Percentiles rank a stretch among this genome's conserved stretches.
Conservation (phyloP, 2,113 vertebrate species). For the Polypterus senegalus region DNA sequence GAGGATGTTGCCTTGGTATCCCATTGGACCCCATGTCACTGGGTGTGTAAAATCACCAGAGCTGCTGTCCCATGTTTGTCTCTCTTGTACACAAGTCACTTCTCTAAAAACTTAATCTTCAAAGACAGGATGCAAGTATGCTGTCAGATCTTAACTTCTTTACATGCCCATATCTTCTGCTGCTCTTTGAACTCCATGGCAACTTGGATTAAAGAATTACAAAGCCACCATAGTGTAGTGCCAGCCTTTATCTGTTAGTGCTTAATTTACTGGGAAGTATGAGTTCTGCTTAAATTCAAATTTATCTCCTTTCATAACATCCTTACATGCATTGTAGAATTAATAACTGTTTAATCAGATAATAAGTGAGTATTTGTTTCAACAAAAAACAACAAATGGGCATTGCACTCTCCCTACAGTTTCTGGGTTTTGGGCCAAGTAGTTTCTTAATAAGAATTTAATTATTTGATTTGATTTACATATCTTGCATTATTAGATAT, state of each 20-base stretch:
- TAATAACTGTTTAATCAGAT: too few species aligned
- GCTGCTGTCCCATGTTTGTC: constrained; percentile 8
- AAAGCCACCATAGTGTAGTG: background rate
- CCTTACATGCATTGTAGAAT: too few species aligned
- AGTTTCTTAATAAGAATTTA: too few species aligned
- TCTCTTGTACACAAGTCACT: constrained; percentile 3
- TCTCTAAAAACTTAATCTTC: constrained; percentile 15
- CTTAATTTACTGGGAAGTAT: background rate
- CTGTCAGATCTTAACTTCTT: constrained; percentile 15
- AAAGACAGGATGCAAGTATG: constrained; percentile 3
- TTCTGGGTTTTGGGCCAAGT: too few species aligned
- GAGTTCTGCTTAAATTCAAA: too few species aligned
- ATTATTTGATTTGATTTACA: too few species aligned
- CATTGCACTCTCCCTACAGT: too few species aligned
- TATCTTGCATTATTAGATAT: too few species aligned
- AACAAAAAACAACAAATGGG: too few species aligned
- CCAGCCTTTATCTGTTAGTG: background rate
- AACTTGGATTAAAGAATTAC: constrained; percentile 4
- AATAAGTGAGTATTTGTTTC: too few species aligned
- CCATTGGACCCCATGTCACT: constrained; percentile 3
- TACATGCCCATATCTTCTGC: background rate
- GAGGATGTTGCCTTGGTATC: background rate
- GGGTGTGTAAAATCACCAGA: background rate
- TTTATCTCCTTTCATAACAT: too few species aligned
- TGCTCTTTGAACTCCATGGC: background rate